phyloP scores from a whole-genome alignment of 2,113 vertebrate genomes.

The Stegostoma tigrinum region DNA sequence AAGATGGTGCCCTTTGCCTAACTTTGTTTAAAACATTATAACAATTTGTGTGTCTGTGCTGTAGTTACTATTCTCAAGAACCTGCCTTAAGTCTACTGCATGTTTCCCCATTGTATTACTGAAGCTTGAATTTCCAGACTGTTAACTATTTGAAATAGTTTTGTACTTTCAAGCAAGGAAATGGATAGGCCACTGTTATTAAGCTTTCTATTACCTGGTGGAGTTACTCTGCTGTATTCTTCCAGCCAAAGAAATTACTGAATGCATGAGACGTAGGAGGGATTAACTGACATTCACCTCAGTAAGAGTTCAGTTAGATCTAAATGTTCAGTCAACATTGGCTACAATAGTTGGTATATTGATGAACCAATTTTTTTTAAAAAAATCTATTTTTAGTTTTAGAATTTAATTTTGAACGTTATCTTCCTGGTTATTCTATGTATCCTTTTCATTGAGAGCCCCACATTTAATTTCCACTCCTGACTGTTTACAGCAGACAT shows the following conservation, averaged over 20 bases:
- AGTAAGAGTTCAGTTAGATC: not conserved
- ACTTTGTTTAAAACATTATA: not conserved
- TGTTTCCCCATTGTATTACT: not conserved
- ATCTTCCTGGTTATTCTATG: not conserved
- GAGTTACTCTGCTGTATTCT: not conserved
- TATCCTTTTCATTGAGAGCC: not conserved
- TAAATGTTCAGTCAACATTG: not conserved
- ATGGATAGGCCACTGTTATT: not conserved
- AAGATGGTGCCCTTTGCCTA: not conserved
- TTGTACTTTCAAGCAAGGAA: not conserved
- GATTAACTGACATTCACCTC: not conserved
- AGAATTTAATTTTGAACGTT: not conserved
- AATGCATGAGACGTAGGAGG: not conserved
- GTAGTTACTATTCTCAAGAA: not conserved
- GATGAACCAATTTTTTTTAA: not conserved
- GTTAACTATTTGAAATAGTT: not conserved
- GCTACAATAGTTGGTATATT: not conserved
- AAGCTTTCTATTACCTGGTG: not conserved
- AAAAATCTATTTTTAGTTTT: not conserved
- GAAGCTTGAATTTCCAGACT: not conserved
- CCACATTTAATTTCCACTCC: not conserved
- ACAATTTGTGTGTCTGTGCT: not conserved
- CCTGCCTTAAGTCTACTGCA: not conserved
- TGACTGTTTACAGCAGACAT: not conserved
- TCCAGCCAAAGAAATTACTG: not conserved